Conservation (phyloP, 2,888 invertebrate species). For the Oasisia sp. region DNA sequence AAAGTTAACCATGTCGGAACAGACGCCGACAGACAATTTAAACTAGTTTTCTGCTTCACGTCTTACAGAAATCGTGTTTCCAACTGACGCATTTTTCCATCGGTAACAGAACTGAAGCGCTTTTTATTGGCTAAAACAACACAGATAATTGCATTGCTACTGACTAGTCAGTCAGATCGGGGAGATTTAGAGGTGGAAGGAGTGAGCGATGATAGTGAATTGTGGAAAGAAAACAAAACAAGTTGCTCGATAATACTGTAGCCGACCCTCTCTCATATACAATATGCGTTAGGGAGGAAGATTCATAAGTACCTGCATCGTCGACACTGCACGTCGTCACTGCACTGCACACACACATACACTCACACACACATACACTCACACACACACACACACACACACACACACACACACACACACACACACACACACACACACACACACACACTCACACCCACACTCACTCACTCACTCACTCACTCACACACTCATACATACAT, state of each 20-base stretch:
- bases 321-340: background rate
- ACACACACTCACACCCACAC: too few relatives aligned
- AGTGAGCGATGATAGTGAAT: too few relatives aligned
- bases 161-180: background rate
- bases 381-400: background rate
- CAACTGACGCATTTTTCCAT: background rate
- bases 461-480: too few relatives aligned
- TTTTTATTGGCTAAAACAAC: background rate
- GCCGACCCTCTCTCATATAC: background rate
- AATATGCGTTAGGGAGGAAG: background rate
- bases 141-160: background rate
- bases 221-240: too few relatives aligned
- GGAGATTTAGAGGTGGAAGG: too few relatives aligned
- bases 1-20: background rate
- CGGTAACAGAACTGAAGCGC: background rate
- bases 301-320: background rate
- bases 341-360: background rate
- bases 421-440: background rate
- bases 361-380: background rate
- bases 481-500: too few relatives aligned
- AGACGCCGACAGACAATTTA: background rate
- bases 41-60: background rate
- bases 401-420: too few relatives aligned
- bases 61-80: background rate
- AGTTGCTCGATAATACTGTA: too few relatives aligned